Conservation (phyloP, 2,888 invertebrate genomes). For the Agrotis clavis region DNA sequence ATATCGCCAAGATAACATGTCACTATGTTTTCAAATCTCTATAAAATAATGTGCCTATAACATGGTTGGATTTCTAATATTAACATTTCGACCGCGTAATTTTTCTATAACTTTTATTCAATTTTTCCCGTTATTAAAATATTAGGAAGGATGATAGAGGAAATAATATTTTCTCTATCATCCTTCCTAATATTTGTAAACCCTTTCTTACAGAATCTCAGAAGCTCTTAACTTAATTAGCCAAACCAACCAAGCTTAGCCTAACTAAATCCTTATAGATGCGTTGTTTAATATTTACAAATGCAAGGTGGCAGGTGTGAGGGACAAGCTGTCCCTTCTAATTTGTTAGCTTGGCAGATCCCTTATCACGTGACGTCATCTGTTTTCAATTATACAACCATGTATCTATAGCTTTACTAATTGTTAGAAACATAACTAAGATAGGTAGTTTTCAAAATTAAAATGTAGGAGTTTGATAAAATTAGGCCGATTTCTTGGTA, state of each 20-base stretch:
- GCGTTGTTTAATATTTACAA: conserved; percentile 68
- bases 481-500: not conserved
- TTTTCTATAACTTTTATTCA: not conserved
- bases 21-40: too few relatives aligned
- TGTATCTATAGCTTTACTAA: conserved; percentile 10
- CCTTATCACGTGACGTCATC: conserved; percentile 77
- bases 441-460: conserved; percentile 21
- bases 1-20: too few relatives aligned
- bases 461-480: not conserved
- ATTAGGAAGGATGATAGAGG: too few relatives aligned
- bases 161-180: not conserved
- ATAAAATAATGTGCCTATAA: too few relatives aligned
- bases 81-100: too few relatives aligned
- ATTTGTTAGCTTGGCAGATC: conserved; percentile 79
- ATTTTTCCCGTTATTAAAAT: too few relatives aligned
- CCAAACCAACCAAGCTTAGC: conserved; percentile 13
- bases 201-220: not conserved
- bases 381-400: conserved; percentile 54
- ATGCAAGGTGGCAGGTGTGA: conserved; percentile 76
- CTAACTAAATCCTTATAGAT: conserved; percentile 56
- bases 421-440: not conserved
- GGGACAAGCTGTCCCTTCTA: conserved; percentile 76
- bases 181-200: not conserved
- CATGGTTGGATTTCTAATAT: too few relatives aligned
- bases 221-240: conserved; percentile 11